Conservation (phyloP, 1,140 invertebrate species). For the Drosophila parvula region DNA sequence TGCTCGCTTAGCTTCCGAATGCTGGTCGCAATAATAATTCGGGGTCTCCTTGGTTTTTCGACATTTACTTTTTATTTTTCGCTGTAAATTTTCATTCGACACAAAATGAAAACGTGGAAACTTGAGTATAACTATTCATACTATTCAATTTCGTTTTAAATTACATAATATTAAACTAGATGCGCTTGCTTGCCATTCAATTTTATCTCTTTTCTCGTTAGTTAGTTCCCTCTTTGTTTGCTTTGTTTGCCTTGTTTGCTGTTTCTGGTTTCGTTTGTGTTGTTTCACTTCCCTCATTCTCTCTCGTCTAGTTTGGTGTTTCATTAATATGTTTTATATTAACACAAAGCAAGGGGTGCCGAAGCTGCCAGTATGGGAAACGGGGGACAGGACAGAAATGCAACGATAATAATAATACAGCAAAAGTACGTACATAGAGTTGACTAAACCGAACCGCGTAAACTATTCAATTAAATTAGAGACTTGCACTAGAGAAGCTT, state of each 20-base stretch:
- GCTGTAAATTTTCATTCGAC: constrained; percentile 74
- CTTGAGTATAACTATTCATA: constrained; percentile 78
- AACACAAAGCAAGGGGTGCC: constrained; percentile 23
- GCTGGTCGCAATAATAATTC: constrained; percentile 18
- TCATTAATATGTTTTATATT: constrained; percentile 24
- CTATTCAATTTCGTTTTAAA: constrained; percentile 76
- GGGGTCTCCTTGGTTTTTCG: constrained; percentile 55
- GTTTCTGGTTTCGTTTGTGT: constrained; percentile 33
- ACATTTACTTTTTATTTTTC: constrained; percentile 80
- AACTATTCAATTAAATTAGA: constrained; percentile 62
- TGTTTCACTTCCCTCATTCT: constrained; percentile 66
- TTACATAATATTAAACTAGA: constrained; percentile 81
- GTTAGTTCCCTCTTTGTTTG: constrained; percentile 42
- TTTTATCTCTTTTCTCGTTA: constrained; percentile 20
- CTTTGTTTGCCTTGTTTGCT: too few relatives aligned
- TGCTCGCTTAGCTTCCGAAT: constrained; percentile 27
- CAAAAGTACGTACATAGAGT: constrained; percentile 47
- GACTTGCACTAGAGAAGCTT: constrained; percentile 30
- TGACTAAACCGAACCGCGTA: constrained; percentile 64
- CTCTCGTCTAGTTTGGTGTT: constrained; percentile 62
- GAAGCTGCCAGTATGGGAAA: constrained; percentile 1
- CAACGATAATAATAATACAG: constrained; percentile 67
- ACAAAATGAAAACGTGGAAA: constrained; percentile 74
- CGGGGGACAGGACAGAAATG: constrained; percentile 52
- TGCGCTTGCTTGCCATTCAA: constrained; percentile 65